Evolutionary conservation across 2,888 invertebrate genomes (phyloP).

Genomic region (Andricus curvator): DNA sequence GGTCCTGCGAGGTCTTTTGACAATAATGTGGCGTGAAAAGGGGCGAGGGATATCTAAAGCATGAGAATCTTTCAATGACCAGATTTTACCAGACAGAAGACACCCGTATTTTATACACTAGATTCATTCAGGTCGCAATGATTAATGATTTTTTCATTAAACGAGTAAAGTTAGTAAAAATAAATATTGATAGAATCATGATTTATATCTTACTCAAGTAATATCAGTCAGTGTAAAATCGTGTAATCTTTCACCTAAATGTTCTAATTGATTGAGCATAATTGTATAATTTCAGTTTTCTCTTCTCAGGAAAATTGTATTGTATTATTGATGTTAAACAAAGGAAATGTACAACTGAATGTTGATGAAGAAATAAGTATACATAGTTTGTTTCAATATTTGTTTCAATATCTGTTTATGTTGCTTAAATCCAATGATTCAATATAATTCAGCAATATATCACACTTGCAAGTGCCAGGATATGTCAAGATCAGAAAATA

Average conservation of each 20-base stretch:
- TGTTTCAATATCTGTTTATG: no score
- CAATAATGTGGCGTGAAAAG: constrained; percentile 38
- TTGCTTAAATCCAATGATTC: no score
- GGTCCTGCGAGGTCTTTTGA: constrained; percentile 31
- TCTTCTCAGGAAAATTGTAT: no score
- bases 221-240: background rate
- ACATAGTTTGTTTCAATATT: no score
- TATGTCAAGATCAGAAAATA: no score
- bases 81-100: constrained; percentile 29
- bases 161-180: constrained; percentile 19
- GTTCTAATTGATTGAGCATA: no score
- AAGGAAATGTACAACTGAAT: no score
- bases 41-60: constrained; percentile 35
- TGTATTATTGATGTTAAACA: no score
- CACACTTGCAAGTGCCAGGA: no score
- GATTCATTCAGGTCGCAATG: constrained; percentile 18
- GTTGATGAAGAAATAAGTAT: no score
- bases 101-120: background rate
- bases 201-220: background rate
- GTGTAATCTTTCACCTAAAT: background rate
- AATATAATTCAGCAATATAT: no score
- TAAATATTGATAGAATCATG: constrained; percentile 17
- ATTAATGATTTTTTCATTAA: constrained; percentile 28
- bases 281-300: no score
- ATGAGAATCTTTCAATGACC: constrained; percentile 39